Evolutionary conservation across 2,113 vertebrate genomes (phyloP).

Genomic region (Mesocricetus auratus): DNA sequence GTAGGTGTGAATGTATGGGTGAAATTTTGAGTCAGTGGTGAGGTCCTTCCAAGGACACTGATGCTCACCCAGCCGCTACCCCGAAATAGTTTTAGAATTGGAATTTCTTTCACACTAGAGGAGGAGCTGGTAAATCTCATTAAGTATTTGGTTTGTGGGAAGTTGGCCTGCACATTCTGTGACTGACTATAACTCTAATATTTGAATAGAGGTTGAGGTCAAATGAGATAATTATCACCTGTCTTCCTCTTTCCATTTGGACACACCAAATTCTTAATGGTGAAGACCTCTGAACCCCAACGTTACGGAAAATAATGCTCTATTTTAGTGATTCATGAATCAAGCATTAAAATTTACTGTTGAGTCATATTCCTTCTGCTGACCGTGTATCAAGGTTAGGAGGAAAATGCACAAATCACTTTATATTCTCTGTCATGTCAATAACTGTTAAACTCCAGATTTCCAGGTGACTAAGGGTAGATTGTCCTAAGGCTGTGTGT

Average conservation of each 20-base stretch:
- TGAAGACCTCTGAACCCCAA: not conserved
- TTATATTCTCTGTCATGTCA: constrained; percentile 50
- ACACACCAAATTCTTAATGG: not conserved
- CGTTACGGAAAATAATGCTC: constrained; percentile 12
- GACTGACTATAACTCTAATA: not conserved
- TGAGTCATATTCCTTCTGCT: constrained; percentile 2
- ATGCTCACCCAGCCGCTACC: not conserved
- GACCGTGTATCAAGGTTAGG: not conserved
- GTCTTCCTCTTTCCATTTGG: no score
- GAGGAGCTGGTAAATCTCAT: constrained; percentile 25
- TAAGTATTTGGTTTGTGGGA: not conserved
- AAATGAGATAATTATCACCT: not conserved
- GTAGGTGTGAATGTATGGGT: constrained; percentile 37
- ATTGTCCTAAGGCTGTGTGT: not conserved
- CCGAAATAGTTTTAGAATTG: constrained; percentile 65
- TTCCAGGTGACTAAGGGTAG: not conserved
- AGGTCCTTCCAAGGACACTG: not conserved
- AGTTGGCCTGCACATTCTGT: not conserved
- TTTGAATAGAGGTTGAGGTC: not conserved
- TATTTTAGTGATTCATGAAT: constrained; percentile 7
- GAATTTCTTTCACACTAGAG: not conserved
- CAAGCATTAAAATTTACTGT: not conserved
- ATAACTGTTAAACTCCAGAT: constrained; percentile 59
- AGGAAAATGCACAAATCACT: constrained; percentile 10
- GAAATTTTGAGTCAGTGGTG: constrained; percentile 29